Percentiles rank a stretch among this genome's conserved stretches.
These are phyloP conservation scores for Empidonax traillii DNA, from an alignment of 2,113 vertebrate genomes.

Conservation along the genomic window DNA sequence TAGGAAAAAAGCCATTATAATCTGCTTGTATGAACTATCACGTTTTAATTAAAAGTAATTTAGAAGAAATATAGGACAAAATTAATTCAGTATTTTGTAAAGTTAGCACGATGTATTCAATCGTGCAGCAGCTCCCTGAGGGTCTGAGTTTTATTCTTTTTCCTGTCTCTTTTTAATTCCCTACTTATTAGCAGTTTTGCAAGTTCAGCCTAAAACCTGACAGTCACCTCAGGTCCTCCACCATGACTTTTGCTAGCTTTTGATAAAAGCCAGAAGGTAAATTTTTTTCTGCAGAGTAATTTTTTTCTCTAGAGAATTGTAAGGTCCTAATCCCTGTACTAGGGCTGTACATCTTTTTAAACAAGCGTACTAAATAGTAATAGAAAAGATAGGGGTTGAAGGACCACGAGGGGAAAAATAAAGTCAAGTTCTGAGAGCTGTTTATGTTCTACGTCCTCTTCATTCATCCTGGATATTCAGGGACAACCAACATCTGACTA, in stretches of 20 bases:
- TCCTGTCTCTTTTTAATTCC: not conserved
- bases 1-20: not conserved
- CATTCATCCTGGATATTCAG: not conserved
- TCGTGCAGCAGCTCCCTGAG: fast-evolving
- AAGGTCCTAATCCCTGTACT: not conserved
- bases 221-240: not conserved
- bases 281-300: not conserved
- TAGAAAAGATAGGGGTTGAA: not conserved
- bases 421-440: not conserved
- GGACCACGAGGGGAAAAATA: not conserved
- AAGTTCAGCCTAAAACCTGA: not conserved
- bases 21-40: not conserved
- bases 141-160: not conserved
- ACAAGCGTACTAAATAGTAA: not conserved
- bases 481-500: not conserved
- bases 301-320: not conserved
- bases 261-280: not conserved
- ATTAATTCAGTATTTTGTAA: not conserved
- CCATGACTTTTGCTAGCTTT: not conserved
- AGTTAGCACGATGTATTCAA: not conserved
- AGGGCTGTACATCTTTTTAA: not conserved
- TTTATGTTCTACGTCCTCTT: not conserved
- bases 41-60: constrained; percentile 7
- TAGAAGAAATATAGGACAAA: constrained; percentile 8
- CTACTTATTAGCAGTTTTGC: not conserved